Percentiles rank a stretch among this genome's conserved stretches.
These are phyloP conservation scores for Triplophysa tibetana DNA, from an alignment of 2,113 vertebrate genomes.

Conservation along the genomic window DNA sequence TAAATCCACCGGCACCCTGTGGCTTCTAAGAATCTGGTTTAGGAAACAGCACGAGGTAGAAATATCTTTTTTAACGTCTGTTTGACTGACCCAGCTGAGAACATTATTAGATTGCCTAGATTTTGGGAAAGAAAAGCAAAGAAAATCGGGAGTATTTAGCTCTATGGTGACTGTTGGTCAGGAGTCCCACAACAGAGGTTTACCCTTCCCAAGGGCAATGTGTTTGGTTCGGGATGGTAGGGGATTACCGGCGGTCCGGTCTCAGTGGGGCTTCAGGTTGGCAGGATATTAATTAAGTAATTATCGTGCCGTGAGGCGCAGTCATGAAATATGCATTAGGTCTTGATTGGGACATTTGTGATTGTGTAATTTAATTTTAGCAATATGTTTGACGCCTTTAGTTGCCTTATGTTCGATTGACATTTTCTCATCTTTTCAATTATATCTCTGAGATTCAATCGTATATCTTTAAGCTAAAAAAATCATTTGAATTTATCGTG, in stretches of 20 bases:
- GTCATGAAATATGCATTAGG: conserved; percentile 77
- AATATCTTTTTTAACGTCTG: conserved; percentile 31
- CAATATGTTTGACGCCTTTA: conserved; percentile 56
- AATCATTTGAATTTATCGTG: not conserved
- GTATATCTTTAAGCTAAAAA: not conserved
- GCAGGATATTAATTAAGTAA: conserved; percentile 80
- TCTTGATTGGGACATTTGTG: conserved; percentile 74
- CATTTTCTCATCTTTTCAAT: not conserved
- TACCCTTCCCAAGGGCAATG: conserved; percentile 34
- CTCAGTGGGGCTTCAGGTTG: conserved; percentile 65
- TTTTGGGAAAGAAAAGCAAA: conserved; percentile 48
- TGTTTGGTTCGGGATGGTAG: conserved; percentile 38
- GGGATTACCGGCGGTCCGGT: conserved; percentile 70
- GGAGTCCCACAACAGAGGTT: conserved; percentile 55
- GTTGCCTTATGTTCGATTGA: conserved; percentile 45
- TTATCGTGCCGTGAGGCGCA: conserved; percentile 69
- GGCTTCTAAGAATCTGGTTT: conserved; percentile 42
- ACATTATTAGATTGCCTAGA: conserved; percentile 58
- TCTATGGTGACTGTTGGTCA: conserved; percentile 56
- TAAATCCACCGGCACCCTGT: conserved; percentile 32
- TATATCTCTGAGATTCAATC: not conserved
- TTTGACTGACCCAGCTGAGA: conserved; percentile 54
- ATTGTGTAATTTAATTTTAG: conserved; percentile 78
- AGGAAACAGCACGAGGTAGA: conserved; percentile 20
- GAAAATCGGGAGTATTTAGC: conserved; percentile 60